phyloP scores from a whole-genome alignment of 2,113 vertebrate species.

The Oostethus manadensis region DNA sequence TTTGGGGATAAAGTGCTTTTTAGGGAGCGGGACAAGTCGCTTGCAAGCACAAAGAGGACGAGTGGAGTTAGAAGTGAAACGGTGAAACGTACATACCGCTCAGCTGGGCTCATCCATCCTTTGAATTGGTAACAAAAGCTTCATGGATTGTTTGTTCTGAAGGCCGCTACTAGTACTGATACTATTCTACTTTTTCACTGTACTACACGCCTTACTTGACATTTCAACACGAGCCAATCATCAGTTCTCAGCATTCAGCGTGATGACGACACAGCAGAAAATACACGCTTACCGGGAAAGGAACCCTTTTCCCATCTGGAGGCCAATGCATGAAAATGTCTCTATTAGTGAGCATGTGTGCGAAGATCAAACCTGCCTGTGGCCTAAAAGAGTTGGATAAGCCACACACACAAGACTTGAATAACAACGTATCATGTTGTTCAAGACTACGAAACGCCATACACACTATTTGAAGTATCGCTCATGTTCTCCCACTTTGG shows the following conservation, averaged over 20 bases:
- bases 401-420: too few species aligned
- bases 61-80: not conserved
- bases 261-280: too few species aligned
- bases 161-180: too few species aligned
- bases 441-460: too few species aligned
- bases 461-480: too few species aligned
- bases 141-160: too few species aligned
- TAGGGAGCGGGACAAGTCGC: conserved; percentile 43
- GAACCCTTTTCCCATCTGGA: conserved; percentile 57
- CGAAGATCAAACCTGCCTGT: conserved; percentile 58
- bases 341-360: conserved; percentile 8
- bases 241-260: too few species aligned
- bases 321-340: conserved; percentile 59
- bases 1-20: conserved; percentile 14
- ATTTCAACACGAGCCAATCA: too few species aligned
- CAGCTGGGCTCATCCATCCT: not conserved
- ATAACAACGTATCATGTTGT: too few species aligned
- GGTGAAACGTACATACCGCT: not conserved
- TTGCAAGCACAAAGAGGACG: conserved; percentile 9
- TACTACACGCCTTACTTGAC: not conserved
- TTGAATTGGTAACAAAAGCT: not conserved
- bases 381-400: conserved; percentile 51
- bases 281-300: conserved; percentile 58
- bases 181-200: not conserved
- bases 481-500: too few species aligned